Evolutionary conservation across 2,888 invertebrate species (phyloP).

Genomic region (Drosophila pullipes): DNA sequence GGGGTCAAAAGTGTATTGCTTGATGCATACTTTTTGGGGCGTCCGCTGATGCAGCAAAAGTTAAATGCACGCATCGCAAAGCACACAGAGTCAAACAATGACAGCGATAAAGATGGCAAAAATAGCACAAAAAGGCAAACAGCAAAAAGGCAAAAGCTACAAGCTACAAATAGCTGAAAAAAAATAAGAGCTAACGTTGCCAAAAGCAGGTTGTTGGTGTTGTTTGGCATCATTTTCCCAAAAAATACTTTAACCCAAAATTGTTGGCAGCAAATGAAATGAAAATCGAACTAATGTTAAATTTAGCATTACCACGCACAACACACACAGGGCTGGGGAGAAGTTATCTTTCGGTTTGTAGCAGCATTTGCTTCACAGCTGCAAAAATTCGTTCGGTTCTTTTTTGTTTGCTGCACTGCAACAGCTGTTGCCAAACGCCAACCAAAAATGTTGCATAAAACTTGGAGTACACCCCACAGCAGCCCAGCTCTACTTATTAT

Average conservation of each 20-base stretch:
- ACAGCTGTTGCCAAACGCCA: constrained; percentile 50
- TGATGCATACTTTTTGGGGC: constrained; percentile 32
- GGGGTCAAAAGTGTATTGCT: constrained; percentile 14
- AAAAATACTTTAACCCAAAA: constrained; percentile 31
- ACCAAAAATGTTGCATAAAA: constrained; percentile 72
- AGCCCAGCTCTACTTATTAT: not conserved
- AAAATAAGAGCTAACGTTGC: not conserved
- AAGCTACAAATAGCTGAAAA: not conserved
- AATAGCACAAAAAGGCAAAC: not conserved
- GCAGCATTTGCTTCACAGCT: constrained; percentile 49
- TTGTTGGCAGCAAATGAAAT: constrained; percentile 71
- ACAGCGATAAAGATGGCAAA: not conserved
- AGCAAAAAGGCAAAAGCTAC: not conserved
- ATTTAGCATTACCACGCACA: constrained; percentile 49
- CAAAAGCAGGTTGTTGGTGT: constrained; percentile 8
- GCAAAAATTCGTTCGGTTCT: constrained; percentile 56
- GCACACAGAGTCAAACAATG: constrained; percentile 13
- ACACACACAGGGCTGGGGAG: not conserved
- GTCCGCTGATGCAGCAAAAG: constrained; percentile 44
- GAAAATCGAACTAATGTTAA: constrained; percentile 78
- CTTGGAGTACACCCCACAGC: constrained; percentile 47
- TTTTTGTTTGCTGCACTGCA: constrained; percentile 60
- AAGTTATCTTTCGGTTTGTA: not conserved
- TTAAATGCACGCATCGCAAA: constrained; percentile 31
- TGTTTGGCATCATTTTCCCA: constrained; percentile 40